A percentile compares a stretch with the other conserved stretches of the same genome.
Conservation (phyloP, 2,797 vertebrate species). For the Echeneis naucrates region DNA sequence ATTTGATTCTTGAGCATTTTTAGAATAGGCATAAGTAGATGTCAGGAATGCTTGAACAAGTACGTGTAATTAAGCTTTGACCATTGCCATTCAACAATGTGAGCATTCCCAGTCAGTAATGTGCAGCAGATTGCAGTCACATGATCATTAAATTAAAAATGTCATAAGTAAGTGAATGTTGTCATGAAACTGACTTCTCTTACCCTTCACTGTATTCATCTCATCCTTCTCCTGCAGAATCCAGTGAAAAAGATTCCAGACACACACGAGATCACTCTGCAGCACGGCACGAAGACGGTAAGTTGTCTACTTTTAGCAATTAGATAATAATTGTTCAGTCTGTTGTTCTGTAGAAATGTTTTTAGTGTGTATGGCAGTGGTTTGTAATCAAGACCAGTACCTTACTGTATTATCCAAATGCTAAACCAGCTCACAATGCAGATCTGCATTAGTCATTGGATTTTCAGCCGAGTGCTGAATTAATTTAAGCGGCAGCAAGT, state of each 20-base stretch:
- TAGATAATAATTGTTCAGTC: conserved; percentile 14
- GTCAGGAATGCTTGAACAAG: neutral
- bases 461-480: conserved; percentile 10
- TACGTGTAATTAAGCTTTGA: too few species aligned
- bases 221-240: conserved; percentile 80
- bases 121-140: conserved; percentile 2
- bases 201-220: conserved; percentile 13
- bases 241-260: conserved; percentile 96
- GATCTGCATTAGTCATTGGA: conserved; percentile 11
- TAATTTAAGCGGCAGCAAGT: neutral
- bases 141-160: conserved; percentile 24
- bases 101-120: neutral
- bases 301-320: conserved; percentile 63
- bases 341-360: neutral
- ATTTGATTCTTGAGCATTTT: neutral
- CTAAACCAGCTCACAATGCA: conserved; percentile 20
- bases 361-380: conserved; percentile 1
- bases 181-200: conserved; percentile 9
- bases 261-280: conserved; percentile 95
- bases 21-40: neutral
- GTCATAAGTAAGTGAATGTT: conserved; percentile 10
- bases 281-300: conserved; percentile 95
- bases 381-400: conserved; percentile 16
- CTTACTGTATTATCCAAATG: conserved; percentile 1
- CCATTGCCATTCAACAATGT: neutral